Evolutionary conservation across 2,888 invertebrate genomes (phyloP), one percentile per base, ranked within the genome.

Genomic region (Cryptophagus acutangulus): DNA sequence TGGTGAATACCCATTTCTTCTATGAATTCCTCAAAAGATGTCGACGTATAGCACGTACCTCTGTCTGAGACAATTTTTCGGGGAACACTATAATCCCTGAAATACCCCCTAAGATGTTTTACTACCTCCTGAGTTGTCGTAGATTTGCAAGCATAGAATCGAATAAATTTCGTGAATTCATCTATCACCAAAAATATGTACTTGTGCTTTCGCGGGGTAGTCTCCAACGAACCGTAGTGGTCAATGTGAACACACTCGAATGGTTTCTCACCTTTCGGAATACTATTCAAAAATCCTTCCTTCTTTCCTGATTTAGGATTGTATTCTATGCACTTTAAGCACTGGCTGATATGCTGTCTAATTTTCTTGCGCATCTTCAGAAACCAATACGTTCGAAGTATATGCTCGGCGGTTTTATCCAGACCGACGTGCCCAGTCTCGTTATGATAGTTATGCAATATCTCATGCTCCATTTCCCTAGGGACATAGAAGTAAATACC

Each of bases 121-220:
- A n/a, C n/a, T n/a, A n/a, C n/a, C n/a, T n/a, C n/a, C n/a, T n/a
- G n/a, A n/a, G n/a, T n/a, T n/a, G n/a, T n/a, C n/a, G 56, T 1
- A 61, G 24, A 33, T n/a, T n/a, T n/a, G n/a, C n/a, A n/a, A n/a
- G n/a, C n/a, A n/a, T n/a, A n/a, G n/a, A n/a, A n/a, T n/a, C 50
- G 51, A 1, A 50, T 45, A 31, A 52, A 59, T 40, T 60, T 62
- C 1, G 57, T 55, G 33, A 59, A 59, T 1, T 39, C 43, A 36
- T 62, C 57, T 3, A 60, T 41, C 4, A 58, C 44, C 6, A 52
- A 51, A 9, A 63, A 48, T 17, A 63, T 46, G 43, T 56, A 47
- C 41, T 54, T 51, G 16, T 51, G 36, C 4, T 40, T 14, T n/a
- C 18, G 18, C 8, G 43, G 41, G 20, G 38, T 42, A 30, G 41